Evolutionary conservation across 2,888 invertebrate species (phyloP).

Genomic region (Molorchus minor): DNA sequence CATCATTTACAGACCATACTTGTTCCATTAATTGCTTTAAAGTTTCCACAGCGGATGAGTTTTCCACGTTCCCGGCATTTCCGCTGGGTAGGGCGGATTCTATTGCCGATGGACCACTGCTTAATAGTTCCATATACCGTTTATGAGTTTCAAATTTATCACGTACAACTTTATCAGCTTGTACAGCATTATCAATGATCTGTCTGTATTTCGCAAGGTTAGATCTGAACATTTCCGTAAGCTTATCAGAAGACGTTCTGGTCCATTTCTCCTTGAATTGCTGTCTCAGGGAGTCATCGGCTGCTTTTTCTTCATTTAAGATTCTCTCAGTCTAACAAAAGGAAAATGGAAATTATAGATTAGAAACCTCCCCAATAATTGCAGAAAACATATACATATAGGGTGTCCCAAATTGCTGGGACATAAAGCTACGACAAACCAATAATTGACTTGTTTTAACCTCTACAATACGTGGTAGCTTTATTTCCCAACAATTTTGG

Average conservation of each 20-base stretch:
- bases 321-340: slow-evolving; percentile 73
- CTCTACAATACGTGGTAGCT: no score
- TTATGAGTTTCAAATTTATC: slow-evolving; percentile 85
- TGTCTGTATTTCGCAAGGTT: slow-evolving; percentile 93
- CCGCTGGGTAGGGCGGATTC: slow-evolving; percentile 75
- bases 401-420: no score
- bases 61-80: slow-evolving; percentile 64
- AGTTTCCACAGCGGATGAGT: slow-evolving; percentile 70
- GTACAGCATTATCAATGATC: slow-evolving; percentile 90
- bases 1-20: slow-evolving; percentile 57
- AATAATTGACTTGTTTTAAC: no score
- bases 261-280: slow-evolving; percentile 96
- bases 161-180: slow-evolving; percentile 82
- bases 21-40: slow-evolving; percentile 83
- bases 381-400: no score
- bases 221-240: slow-evolving; percentile 88
- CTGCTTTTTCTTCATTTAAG: slow-evolving; percentile 90
- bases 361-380: no score
- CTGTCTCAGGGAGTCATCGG: slow-evolving; percentile 84
- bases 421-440: no score
- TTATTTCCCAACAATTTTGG: no score
- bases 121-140: slow-evolving; percentile 83
- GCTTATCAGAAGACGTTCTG: slow-evolving; percentile 84
- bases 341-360: no score
- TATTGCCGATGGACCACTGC: slow-evolving; percentile 76